A percentile compares a stretch with the other conserved stretches of the same genome.
phyloP scores from a whole-genome alignment of 2,113 vertebrate genomes.

The Ramphastos sulfuratus region DNA sequence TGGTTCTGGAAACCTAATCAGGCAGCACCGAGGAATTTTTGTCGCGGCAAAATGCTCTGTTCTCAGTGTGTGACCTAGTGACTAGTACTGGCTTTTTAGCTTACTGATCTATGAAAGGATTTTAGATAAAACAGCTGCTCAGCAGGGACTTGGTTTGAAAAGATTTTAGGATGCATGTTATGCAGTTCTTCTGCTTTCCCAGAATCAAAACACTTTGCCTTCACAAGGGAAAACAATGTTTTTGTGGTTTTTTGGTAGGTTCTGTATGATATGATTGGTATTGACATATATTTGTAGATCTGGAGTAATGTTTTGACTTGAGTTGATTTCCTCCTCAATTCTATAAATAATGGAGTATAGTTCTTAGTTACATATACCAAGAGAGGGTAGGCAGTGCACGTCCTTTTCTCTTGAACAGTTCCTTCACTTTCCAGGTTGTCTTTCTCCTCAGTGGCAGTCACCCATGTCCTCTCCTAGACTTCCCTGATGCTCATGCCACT shows the following conservation, averaged over 20 bases:
- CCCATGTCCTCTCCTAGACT: background rate
- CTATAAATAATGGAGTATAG: background rate
- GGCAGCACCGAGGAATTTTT: background rate
- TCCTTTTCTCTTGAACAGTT: background rate
- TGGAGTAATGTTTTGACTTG: background rate
- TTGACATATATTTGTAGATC: background rate
- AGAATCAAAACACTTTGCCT: background rate
- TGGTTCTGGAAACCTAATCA: background rate
- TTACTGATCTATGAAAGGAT: conserved; percentile 24
- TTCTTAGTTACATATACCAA: background rate
- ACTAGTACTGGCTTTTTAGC: conserved; percentile 14
- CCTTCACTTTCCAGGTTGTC: background rate
- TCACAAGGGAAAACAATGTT: background rate
- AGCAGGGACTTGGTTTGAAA: background rate
- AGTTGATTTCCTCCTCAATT: background rate
- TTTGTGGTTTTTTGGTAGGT: background rate
- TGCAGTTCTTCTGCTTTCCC: background rate
- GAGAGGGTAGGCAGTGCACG: background rate
- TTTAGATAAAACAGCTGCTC: conserved; percentile 23
- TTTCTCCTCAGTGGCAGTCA: background rate
- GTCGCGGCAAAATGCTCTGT: background rate
- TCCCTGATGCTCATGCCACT: background rate
- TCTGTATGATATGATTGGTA: background rate
- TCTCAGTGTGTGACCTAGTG: background rate
- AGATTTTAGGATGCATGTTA: background rate